These are phyloP conservation scores for Etheostoma cragini DNA, from an alignment of 2,113 vertebrate genomes.

Conservation along the genomic window DNA sequence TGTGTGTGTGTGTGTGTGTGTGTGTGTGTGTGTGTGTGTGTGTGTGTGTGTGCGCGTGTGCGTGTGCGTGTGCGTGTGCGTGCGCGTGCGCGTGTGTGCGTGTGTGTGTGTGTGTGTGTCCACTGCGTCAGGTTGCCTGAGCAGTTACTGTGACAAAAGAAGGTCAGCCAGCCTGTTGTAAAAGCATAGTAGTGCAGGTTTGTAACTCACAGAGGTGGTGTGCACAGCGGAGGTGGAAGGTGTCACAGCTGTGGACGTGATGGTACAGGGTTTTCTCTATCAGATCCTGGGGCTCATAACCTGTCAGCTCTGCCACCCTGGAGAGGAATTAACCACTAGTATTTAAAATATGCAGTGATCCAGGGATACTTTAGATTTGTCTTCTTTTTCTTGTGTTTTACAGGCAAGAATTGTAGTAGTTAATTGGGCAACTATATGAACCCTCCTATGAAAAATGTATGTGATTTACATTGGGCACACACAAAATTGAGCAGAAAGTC, in stretches of 20 bases:
- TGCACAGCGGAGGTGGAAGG: conserved; percentile 96
- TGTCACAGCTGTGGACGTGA: conserved; percentile 98
- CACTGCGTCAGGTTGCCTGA: conserved; percentile 35
- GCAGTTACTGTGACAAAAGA: conserved; percentile 22
- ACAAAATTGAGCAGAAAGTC: not conserved
- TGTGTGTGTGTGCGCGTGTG: conserved; percentile 5
- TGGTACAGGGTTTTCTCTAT: conserved; percentile 99
- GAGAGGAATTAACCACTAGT: conserved; percentile 28
- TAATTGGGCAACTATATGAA: not conserved
- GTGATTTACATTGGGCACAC: not conserved
- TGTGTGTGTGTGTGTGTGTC: not conserved
- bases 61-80: conserved; percentile 21
- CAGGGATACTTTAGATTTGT: not conserved
- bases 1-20: conserved; percentile 27
- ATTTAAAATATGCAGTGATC: conserved; percentile 21
- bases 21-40: conserved; percentile 9
- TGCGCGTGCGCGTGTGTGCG: conserved; percentile 4
- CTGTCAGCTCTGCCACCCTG: conserved; percentile 97
- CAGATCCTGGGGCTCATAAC: conserved; percentile 98
- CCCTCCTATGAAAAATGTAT: conserved; percentile 1
- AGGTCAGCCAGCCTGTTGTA: conserved; percentile 29
- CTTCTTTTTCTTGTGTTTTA: conserved; percentile 3
- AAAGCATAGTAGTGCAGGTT: conserved; percentile 42
- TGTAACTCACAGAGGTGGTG: conserved; percentile 94
- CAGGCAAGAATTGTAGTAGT: not conserved